A percentile compares a stretch with the other conserved stretches of the same genome.
These are phyloP conservation scores for Diabrotica virgifera DNA, from an alignment of 1,140 invertebrate species.

Conservation along the genomic window DNA sequence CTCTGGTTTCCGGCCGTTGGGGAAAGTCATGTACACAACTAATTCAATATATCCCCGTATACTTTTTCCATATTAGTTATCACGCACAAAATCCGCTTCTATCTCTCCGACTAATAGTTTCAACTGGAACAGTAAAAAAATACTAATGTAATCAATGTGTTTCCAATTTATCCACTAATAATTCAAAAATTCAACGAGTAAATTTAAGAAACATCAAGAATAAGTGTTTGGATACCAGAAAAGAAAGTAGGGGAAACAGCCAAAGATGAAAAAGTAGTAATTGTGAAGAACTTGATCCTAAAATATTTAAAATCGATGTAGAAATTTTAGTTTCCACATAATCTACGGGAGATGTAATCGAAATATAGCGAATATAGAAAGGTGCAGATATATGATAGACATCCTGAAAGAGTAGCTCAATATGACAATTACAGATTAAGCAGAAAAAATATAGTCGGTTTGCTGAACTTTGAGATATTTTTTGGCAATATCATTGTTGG, in stretches of 20 bases:
- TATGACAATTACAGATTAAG: slow-evolving; percentile 87
- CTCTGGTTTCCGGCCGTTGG: too few species aligned
- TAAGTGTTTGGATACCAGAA: slow-evolving; percentile 97
- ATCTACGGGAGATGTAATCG: slow-evolving; percentile 81
- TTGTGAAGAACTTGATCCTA: slow-evolving; percentile 90
- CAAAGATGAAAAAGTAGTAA: slow-evolving; percentile 87
- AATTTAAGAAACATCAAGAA: slow-evolving; percentile 89
- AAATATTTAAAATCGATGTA: slow-evolving; percentile 87
- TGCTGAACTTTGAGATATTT: too few species aligned
- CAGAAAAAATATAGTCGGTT: slow-evolving; percentile 91
- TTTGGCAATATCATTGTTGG: too few species aligned
- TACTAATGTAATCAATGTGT: slow-evolving; percentile 95
- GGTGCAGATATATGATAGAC: slow-evolving; percentile 88
- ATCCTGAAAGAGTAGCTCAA: slow-evolving; percentile 94
- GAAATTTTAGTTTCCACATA: slow-evolving; percentile 89
- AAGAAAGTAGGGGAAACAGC: slow-evolving; percentile 77
- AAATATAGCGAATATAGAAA: slow-evolving; percentile 93
- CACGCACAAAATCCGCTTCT: too few species aligned
- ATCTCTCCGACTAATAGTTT: slow-evolving; percentile 74
- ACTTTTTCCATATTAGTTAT: too few species aligned
- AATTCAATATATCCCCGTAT: too few species aligned
- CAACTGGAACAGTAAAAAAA: slow-evolving; percentile 89
- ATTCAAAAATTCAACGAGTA: slow-evolving; percentile 87
- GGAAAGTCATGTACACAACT: too few species aligned
- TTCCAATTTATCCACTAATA: slow-evolving; percentile 87